Evolutionary conservation across 2,797 vertebrate species (phyloP).

Genomic region (Xenopus petersii): DNA sequence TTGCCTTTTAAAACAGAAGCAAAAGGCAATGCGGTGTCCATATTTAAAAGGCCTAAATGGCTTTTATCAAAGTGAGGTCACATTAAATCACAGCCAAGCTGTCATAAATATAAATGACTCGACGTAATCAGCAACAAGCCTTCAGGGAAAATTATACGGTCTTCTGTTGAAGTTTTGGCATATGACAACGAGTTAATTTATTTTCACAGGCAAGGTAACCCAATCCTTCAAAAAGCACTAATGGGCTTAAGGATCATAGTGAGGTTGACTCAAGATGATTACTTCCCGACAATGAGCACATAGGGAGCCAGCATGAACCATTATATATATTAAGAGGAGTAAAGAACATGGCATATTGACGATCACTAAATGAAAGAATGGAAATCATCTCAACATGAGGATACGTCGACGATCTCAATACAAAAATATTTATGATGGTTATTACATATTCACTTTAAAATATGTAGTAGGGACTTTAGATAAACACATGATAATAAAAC

Average conservation of each 20-base stretch:
- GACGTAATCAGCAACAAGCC: slow-evolving; percentile 69
- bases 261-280: slow-evolving; percentile 43
- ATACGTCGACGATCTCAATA: too few species aligned
- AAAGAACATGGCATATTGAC: too few species aligned
- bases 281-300: slow-evolving; percentile 12
- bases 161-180: slow-evolving; percentile 64
- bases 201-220: slow-evolving; percentile 68
- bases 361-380: too few species aligned
- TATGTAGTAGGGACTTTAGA: too few species aligned
- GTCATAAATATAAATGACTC: slow-evolving; percentile 73
- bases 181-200: slow-evolving; percentile 63
- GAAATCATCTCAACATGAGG: too few species aligned
- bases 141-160: slow-evolving; percentile 68
- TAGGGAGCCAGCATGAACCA: slow-evolving; percentile 11
- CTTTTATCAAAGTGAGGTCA: slow-evolving; percentile 72
- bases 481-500: too few species aligned
- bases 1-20: neutral
- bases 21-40: slow-evolving; percentile 59
- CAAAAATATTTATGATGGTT: too few species aligned
- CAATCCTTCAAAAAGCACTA: slow-evolving; percentile 60
- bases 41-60: slow-evolving; percentile 73
- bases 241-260: slow-evolving; percentile 50
- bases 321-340: slow-evolving; percentile 9
- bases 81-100: slow-evolving; percentile 67
- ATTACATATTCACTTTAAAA: too few species aligned